Percentiles rank a stretch among this genome's conserved stretches.
Conservation (phyloP, 2,888 invertebrate genomes). For the Lapara coniferarum region DNA sequence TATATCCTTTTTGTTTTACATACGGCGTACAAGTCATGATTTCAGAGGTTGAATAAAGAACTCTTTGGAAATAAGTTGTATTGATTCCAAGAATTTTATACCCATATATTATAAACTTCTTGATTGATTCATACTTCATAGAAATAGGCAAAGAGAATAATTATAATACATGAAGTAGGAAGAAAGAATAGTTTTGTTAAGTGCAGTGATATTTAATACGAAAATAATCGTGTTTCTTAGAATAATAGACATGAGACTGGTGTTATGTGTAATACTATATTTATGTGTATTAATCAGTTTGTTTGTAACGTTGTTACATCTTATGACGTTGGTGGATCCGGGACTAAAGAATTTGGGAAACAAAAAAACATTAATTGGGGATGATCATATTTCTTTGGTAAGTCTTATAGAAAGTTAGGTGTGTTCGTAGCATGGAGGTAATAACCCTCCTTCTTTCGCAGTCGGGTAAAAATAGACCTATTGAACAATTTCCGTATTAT, state of each 20-base stretch:
- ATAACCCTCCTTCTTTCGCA: too few relatives aligned
- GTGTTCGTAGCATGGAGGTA: neutral
- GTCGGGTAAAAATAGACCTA: too few relatives aligned
- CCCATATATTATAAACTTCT: too few relatives aligned
- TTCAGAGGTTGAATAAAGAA: neutral
- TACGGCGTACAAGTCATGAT: neutral
- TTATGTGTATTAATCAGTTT: neutral
- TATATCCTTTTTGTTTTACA: neutral
- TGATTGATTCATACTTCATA: too few relatives aligned
- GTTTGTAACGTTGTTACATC: neutral
- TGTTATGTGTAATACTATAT: neutral
- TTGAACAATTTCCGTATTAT: too few relatives aligned
- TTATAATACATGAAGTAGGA: too few relatives aligned
- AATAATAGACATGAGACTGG: neutral
- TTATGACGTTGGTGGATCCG: slow-evolving; percentile 8
- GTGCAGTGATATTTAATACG: too few relatives aligned
- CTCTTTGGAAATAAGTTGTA: neutral
- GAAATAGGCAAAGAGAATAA: neutral
- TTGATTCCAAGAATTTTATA: too few relatives aligned
- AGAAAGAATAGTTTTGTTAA: too few relatives aligned
- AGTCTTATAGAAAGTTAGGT: neutral
- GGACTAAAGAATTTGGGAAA: neutral
- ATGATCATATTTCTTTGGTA: neutral
- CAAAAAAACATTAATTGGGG: neutral
- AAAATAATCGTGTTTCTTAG: too few relatives aligned